These are phyloP conservation scores for Athalia cordata DNA, from an alignment of 2,888 invertebrate species.

Conservation along the genomic window DNA sequence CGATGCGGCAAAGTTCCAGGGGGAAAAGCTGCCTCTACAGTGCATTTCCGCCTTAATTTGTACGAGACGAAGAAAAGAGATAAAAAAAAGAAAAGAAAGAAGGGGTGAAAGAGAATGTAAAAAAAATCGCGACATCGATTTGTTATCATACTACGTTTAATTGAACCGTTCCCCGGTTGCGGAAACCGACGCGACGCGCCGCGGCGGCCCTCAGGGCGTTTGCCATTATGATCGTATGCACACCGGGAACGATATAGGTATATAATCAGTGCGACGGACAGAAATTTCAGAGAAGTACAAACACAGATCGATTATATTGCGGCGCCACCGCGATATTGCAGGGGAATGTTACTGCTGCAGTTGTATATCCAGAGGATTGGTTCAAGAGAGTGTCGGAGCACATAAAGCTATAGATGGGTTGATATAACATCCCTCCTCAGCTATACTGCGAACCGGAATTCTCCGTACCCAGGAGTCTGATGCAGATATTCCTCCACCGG, in stretches of 20 bases:
- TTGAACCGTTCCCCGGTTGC: constrained; percentile 21
- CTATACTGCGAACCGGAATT: neutral
- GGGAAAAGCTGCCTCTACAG: constrained; percentile 23
- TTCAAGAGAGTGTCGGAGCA: constrained; percentile 5
- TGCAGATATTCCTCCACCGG: too few relatives aligned
- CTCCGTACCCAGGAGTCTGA: too few relatives aligned
- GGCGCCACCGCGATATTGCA: constrained; percentile 33
- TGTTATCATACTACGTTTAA: constrained; percentile 39
- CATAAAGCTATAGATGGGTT: neutral
- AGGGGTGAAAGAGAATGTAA: neutral
- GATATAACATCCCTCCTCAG: neutral
- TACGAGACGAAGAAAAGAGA: neutral
- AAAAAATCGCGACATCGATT: constrained; percentile 15
- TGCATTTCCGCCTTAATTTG: constrained; percentile 31
- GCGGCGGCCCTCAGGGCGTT: constrained; percentile 13
- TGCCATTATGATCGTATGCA: constrained; percentile 28
- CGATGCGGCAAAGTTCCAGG: neutral
- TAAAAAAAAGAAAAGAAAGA: constrained; percentile 7
- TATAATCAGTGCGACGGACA: constrained; percentile 2
- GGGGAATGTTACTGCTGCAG: neutral
- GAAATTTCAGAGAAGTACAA: constrained; percentile 31
- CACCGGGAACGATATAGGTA: constrained; percentile 18
- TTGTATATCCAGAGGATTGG: constrained; percentile 40
- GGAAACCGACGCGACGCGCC: constrained; percentile 6
- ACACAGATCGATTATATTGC: constrained; percentile 40